Evolutionary conservation across 2,797 vertebrate genomes (phyloP).

Genomic region (Strix occidentalis): DNA sequence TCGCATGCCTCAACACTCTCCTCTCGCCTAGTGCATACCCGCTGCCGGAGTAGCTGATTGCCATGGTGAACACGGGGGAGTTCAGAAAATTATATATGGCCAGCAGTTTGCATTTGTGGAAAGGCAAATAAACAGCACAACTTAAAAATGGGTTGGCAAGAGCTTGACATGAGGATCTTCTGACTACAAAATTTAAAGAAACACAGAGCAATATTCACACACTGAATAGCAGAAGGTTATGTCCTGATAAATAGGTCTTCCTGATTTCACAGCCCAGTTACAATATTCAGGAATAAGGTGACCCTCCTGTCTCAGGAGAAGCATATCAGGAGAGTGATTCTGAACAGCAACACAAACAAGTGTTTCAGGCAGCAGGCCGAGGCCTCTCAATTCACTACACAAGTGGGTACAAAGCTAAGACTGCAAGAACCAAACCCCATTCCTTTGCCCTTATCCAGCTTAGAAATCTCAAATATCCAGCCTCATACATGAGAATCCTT

Average conservation of each 20-base stretch:
- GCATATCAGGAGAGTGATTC: not conserved
- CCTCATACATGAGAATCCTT: not conserved
- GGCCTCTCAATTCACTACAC: not conserved
- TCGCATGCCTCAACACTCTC: constrained; percentile 6
- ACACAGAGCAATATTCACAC: not conserved
- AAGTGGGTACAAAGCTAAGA: not conserved
- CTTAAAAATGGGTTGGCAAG: not conserved
- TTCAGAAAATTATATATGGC: not conserved
- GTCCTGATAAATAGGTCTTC: not conserved
- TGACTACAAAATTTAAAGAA: not conserved
- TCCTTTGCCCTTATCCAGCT: not conserved
- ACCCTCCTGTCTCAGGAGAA: not conserved
- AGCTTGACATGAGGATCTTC: not conserved
- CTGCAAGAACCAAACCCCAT: not conserved
- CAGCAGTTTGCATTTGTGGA: not conserved
- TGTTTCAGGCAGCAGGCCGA: not conserved
- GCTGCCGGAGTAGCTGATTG: not conserved
- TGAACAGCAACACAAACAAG: not conserved
- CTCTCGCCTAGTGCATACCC: not conserved
- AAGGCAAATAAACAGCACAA: not conserved
- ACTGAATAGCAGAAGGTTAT: not conserved
- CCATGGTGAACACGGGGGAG: not conserved
- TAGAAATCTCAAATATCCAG: not conserved
- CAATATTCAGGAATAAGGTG: not conserved
- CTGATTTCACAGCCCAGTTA: not conserved